These are phyloP conservation scores for Acrossocheilus fasciatus DNA, from an alignment of 2,797 vertebrate species.

Conservation along the genomic window DNA sequence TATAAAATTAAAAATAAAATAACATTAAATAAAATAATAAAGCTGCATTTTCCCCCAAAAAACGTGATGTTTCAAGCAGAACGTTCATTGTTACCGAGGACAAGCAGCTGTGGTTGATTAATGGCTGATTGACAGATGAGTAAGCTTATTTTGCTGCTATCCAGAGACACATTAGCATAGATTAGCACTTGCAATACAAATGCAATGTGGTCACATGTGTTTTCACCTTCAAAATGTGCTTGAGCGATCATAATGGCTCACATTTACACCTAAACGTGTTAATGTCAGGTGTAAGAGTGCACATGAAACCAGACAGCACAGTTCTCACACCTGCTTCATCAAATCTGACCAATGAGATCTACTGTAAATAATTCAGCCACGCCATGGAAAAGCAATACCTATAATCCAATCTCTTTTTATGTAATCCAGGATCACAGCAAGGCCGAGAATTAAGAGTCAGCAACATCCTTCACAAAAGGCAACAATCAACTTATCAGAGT, in stretches of 20 bases:
- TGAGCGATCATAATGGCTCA: neutral
- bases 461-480: conserved; percentile 39
- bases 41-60: too few relatives aligned
- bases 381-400: conserved; percentile 54
- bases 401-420: conserved; percentile 60
- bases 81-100: neutral
- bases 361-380: conserved; percentile 23
- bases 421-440: conserved; percentile 50
- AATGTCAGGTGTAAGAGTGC: neutral
- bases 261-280: neutral
- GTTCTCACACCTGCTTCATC: conserved; percentile 6
- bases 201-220: neutral
- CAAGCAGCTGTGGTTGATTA: conserved; percentile 25
- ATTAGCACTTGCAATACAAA: conserved; percentile 15
- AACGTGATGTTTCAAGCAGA: neutral
- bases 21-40: neutral
- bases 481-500: conserved; percentile 51
- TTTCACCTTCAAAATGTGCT: conserved; percentile 5
- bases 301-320: conserved; percentile 6
- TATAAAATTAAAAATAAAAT: neutral
- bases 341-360: conserved; percentile 44
- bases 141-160: neutral
- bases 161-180: conserved; percentile 13
- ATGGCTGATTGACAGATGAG: conserved; percentile 26
- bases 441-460: conserved; percentile 50